Conservation (phyloP, 53 echinoderm and acorn worm species). For the Henricia sp. region DNA sequence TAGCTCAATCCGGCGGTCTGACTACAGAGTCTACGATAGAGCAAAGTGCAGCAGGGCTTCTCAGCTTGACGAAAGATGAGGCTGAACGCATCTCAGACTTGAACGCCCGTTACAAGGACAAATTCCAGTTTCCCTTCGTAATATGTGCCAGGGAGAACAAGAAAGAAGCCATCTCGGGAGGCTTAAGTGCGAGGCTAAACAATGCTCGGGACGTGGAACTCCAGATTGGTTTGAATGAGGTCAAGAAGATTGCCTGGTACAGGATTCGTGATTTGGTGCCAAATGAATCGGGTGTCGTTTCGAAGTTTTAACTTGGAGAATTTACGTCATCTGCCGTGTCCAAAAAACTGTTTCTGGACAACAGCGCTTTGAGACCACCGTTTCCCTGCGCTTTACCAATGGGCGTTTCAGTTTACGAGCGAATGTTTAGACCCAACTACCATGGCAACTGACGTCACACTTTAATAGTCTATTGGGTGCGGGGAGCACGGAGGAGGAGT, state of each 20-base stretch:
- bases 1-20: conserved; percentile 62
- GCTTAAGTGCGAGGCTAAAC: conserved; percentile 48
- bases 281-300: not conserved
- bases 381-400: too few species aligned
- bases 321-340: not conserved
- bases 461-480: too few species aligned
- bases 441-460: too few species aligned
- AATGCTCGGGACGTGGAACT: conserved; percentile 55
- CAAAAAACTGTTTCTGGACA: not conserved
- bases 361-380: not conserved
- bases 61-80: conserved; percentile 59
- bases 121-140: conserved; percentile 78
- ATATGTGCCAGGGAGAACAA: conserved; percentile 83
- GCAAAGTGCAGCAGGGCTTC: conserved; percentile 62
- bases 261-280: conserved; percentile 48
- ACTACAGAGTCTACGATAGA: conserved; percentile 70
- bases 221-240: conserved; percentile 61
- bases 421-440: too few species aligned
- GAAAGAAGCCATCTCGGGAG: conserved; percentile 54
- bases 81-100: conserved; percentile 23
- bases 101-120: conserved; percentile 65
- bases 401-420: too few species aligned
- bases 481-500: not conserved
- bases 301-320: not conserved
- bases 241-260: conserved; percentile 79